Evolutionary conservation across 2,113 vertebrate species (phyloP).

Genomic region (Paratilapia polleni): DNA sequence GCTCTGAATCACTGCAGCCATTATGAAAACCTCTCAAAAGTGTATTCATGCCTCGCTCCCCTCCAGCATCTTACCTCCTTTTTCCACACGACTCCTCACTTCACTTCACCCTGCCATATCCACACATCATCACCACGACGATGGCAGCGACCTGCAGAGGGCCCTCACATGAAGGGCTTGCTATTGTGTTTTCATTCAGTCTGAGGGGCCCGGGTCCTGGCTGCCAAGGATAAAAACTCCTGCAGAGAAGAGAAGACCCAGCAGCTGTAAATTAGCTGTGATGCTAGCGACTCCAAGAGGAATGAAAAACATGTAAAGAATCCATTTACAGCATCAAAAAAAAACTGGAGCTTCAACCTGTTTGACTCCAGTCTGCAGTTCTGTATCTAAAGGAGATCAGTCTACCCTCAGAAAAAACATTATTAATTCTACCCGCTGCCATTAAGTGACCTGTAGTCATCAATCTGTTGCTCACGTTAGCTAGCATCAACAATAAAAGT

Average conservation of each 20-base stretch:
- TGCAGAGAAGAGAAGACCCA: background rate
- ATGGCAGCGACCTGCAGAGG: constrained; percentile 30
- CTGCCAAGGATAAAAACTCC: background rate
- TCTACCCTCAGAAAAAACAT: background rate
- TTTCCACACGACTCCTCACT: constrained; percentile 71
- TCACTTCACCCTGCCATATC: constrained; percentile 23
- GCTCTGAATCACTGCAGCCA: constrained; percentile 74
- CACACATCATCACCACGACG: constrained; percentile 52
- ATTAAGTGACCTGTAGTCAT: background rate
- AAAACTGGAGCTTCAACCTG: background rate
- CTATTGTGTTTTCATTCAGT: background rate
- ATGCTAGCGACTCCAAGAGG: background rate
- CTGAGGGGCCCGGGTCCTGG: background rate
- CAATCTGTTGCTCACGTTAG: background rate
- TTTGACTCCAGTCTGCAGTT: background rate
- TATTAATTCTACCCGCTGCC: background rate
- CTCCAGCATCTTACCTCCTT: constrained; percentile 73
- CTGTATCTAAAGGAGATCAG: background rate
- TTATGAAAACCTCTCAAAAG: constrained; percentile 71
- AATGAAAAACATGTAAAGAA: constrained; percentile 7
- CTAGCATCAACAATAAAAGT: background rate
- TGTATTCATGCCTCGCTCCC: constrained; percentile 68
- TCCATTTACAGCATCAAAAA: background rate
- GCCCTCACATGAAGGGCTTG: background rate
- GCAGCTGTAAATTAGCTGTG: background rate